Percentiles rank a stretch among this genome's conserved stretches.
These are phyloP conservation scores for Limnodromus scolopaceus DNA, from an alignment of 2,797 vertebrate genomes.

Conservation along the genomic window DNA sequence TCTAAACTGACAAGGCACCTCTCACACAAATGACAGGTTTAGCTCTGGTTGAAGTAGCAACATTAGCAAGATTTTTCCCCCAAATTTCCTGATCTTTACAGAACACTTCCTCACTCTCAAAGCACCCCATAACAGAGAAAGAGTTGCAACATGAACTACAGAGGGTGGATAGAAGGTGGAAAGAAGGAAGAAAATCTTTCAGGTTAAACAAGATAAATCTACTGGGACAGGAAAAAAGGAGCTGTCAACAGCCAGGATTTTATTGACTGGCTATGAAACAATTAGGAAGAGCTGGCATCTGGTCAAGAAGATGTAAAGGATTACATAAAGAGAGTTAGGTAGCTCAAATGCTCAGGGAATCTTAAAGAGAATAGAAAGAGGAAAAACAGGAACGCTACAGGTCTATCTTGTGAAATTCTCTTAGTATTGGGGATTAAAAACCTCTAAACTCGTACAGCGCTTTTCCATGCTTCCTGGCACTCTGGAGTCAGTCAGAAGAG, in stretches of 20 bases:
- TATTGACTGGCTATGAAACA: background rate
- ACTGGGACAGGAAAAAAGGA: background rate
- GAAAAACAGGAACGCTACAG: background rate
- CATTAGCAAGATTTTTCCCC: background rate
- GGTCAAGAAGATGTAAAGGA: constrained; percentile 6
- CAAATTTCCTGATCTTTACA: background rate
- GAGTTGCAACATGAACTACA: background rate
- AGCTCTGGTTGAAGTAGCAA: background rate
- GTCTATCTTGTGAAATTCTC: background rate
- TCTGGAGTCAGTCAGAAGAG: background rate
- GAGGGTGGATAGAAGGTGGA: background rate
- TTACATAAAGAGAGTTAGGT: background rate
- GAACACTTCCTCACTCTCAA: background rate
- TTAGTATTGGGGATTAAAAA: background rate
- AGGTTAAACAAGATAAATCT: background rate
- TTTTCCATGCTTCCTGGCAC: background rate
- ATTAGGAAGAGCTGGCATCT: background rate
- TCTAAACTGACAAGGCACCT: background rate
- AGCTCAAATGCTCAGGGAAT: background rate
- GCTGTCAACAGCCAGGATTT: constrained; percentile 17
- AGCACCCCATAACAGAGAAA: background rate
- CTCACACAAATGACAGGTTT: background rate
- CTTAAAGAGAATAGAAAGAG: background rate
- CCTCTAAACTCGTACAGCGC: accelerated
- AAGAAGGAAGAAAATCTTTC: background rate